A percentile compares a stretch with the other conserved stretches of the same genome.
Conservation (phyloP, 2,888 invertebrate genomes). For the Hermodice carunculata region DNA sequence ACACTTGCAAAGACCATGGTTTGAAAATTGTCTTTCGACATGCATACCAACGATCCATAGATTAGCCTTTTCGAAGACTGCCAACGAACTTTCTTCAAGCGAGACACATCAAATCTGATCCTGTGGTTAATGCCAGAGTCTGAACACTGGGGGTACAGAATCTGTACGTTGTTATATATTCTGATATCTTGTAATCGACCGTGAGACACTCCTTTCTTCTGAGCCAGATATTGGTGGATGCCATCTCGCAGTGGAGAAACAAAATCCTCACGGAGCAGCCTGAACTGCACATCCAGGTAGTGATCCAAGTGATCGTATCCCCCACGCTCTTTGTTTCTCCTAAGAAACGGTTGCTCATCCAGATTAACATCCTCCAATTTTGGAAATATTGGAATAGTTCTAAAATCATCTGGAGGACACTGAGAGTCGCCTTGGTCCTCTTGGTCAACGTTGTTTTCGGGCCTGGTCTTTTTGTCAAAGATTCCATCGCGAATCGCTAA, state of each 20-base stretch:
- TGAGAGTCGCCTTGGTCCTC: no score
- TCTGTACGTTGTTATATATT: conserved; percentile 47
- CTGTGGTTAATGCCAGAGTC: conserved; percentile 42
- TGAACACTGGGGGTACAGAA: conserved; percentile 42
- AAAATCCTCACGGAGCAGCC: conserved; percentile 85
- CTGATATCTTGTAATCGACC: no score
- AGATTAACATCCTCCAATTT: conserved; percentile 59
- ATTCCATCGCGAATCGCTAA: no score
- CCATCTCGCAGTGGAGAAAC: conserved; percentile 80
- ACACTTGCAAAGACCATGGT: conserved; percentile 79
- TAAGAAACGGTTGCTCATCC: conserved; percentile 69
- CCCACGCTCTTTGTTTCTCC: conserved; percentile 76
- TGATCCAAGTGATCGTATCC: conserved; percentile 77
- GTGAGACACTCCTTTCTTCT: no score
- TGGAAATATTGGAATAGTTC: conserved; percentile 65
- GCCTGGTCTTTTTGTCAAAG: no score
- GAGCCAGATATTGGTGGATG: conserved; percentile 70
- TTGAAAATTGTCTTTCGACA: conserved; percentile 80
- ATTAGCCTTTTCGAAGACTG: conserved; percentile 76
- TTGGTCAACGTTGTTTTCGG: no score
- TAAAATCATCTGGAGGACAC: conserved; percentile 72
- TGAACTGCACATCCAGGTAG: conserved; percentile 84
- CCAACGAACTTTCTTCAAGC: conserved; percentile 59
- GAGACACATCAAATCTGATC: conserved; percentile 34
- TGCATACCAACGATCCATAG: conserved; percentile 80